These are phyloP conservation scores for Euzophera pinguis DNA, from an alignment of 2,888 invertebrate genomes.

Conservation along the genomic window DNA sequence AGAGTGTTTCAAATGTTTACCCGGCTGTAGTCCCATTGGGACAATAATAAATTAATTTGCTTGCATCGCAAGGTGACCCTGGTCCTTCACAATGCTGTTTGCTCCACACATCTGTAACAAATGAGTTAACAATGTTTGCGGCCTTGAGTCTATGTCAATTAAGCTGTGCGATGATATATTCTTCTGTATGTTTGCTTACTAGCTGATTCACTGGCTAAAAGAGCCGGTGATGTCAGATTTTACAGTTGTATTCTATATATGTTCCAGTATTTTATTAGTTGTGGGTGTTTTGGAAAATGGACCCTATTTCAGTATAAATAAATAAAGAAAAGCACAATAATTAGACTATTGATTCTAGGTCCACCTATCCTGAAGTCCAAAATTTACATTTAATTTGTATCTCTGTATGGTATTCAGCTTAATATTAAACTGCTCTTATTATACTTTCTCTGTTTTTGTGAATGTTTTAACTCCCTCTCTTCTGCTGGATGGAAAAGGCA, in stretches of 20 bases:
- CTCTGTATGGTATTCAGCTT: too few species aligned
- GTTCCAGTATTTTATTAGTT: constrained; percentile 15
- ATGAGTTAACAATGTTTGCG: constrained; percentile 22
- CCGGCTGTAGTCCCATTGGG: not conserved
- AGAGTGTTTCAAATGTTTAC: too few species aligned
- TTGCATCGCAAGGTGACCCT: constrained; percentile 17
- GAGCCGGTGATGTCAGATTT: constrained; percentile 47
- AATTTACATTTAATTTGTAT: too few species aligned
- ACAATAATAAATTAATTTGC: not conserved
- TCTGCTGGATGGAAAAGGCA: too few species aligned
- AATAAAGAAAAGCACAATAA: not conserved
- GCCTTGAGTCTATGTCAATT: constrained; percentile 46
- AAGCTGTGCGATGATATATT: constrained; percentile 42
- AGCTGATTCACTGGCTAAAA: constrained; percentile 45
- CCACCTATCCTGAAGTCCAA: too few species aligned
- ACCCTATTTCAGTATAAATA: not conserved
- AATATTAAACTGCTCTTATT: too few species aligned
- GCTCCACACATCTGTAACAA: constrained; percentile 17
- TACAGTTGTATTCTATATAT: constrained; percentile 19
- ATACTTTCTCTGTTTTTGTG: too few species aligned
- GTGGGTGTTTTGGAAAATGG: constrained; percentile 28
- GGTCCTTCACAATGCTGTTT: constrained; percentile 12
- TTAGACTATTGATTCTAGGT: not conserved
- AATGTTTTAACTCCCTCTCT: too few species aligned
- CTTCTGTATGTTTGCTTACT: constrained; percentile 36